Conservation (phyloP, 2,113 vertebrate species). For the Arvicanthis niloticus region DNA sequence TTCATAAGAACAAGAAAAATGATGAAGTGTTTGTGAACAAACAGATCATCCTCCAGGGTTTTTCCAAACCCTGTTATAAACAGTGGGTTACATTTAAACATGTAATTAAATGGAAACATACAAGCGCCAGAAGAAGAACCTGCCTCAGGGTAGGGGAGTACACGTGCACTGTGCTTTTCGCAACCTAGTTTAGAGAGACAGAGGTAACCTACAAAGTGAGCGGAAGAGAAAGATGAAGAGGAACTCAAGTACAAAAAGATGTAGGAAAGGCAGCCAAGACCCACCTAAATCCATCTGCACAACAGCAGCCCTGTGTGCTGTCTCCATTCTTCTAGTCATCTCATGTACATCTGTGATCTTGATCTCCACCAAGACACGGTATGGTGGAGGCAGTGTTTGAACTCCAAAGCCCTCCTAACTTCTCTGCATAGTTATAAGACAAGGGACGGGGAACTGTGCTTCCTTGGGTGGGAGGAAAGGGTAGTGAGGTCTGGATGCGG, state of each 20-base stretch:
- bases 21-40: neutral
- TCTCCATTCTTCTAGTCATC: neutral
- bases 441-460: neutral
- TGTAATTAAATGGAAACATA: conserved; percentile 29
- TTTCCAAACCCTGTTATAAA: conserved; percentile 1
- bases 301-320: neutral
- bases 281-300: neutral
- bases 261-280: neutral
- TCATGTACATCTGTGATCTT: no score
- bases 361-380: neutral
- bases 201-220: neutral
- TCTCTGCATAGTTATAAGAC: neutral
- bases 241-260: neutral
- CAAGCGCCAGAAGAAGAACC: neutral
- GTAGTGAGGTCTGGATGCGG: neutral
- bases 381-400: neutral
- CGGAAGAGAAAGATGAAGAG: neutral
- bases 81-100: neutral
- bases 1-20: conserved; percentile 52
- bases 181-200: neutral
- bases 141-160: neutral
- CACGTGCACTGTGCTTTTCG: neutral
- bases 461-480: neutral
- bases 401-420: neutral
- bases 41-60: neutral